These are phyloP conservation scores for Labrus mixtus DNA, from an alignment of 2,113 vertebrate species.

Conservation along the genomic window DNA sequence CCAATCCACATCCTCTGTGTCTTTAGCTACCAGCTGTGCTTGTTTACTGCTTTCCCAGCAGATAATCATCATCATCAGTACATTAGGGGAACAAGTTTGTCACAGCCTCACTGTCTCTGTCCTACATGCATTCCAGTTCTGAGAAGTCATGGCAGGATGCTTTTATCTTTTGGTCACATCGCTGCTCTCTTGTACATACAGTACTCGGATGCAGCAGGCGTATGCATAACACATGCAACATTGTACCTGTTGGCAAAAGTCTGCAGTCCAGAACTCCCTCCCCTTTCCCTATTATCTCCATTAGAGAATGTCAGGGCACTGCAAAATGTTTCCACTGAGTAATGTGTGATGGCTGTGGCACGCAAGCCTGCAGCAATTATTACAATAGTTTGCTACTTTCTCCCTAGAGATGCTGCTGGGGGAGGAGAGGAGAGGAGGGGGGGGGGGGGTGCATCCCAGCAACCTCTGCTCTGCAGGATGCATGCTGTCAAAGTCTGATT, in stretches of 20 bases:
- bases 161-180: conserved; percentile 8
- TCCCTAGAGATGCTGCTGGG: conserved; percentile 60
- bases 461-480: conserved; percentile 81
- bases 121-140: conserved; percentile 14
- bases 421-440: conserved; percentile 21
- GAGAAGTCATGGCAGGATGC: not conserved
- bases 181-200: not conserved
- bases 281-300: conserved; percentile 26
- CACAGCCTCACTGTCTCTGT: conserved; percentile 7
- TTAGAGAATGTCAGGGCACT: conserved; percentile 26
- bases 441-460: conserved; percentile 69
- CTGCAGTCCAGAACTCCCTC: conserved; percentile 15
- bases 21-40: conserved; percentile 31
- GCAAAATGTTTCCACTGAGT: conserved; percentile 35
- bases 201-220: not conserved
- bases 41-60: conserved; percentile 43
- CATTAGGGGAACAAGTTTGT: conserved; percentile 14
- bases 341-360: conserved; percentile 55
- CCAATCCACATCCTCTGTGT: conserved; percentile 14
- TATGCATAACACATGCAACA: conserved; percentile 4
- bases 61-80: conserved; percentile 24
- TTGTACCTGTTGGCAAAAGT: conserved; percentile 50
- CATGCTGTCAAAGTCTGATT: conserved; percentile 80
- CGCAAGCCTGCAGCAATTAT: conserved; percentile 67
- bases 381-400: conserved; percentile 63